Evolutionary conservation across 2,113 vertebrate species (phyloP), one percentile per base, ranked within the genome.

Genomic region (Rhodinocichla rosea): DNA sequence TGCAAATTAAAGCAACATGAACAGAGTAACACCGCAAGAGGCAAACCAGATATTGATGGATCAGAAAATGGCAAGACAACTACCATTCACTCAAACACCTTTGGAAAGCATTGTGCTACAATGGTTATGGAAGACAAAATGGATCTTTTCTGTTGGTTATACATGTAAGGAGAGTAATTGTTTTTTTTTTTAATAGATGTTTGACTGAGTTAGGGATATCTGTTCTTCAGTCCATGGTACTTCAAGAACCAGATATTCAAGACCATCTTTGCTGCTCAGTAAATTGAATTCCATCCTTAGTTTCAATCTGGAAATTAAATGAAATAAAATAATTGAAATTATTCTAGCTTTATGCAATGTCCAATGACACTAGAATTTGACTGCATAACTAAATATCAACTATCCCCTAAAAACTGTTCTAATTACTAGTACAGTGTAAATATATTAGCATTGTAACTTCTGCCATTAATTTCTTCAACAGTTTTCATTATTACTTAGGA

Each of bases 171-270:
- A 67, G 2, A 20, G 9, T 27, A 70, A 89, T 18, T 4, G 7
- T 1, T 9, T 39, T 13, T 69, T 69, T 74, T 50, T 3, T 2
- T 44, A 56, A 47, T 6, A 83, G 11, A 35, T 0, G 0, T 74
- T 80, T 86, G 10, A 7, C 17, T 86, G 63, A 76, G 13, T 69
- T 47, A 67, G 3, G 13, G 13, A 50, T 55, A 32, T 30, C 8
- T 83, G 28, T 74, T n/a, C 6, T 78, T 78, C 40, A 39, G 70
- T 83, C 39, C 11, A 35, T 12, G 16, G 6, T 37, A n/a, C 18
- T 68, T 74, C 3, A 6, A 78, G 42, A 78, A 69, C 1, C 19
- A 69, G 19, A 28, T 32, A 59, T 53, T 67, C 18, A 62, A 67
- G 64, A 50, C 4, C 13, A 21, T 53, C 16, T 87, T 63, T 59